Evolutionary conservation across 2,888 invertebrate species (phyloP).

Genomic region (Cephus sareptanus): DNA sequence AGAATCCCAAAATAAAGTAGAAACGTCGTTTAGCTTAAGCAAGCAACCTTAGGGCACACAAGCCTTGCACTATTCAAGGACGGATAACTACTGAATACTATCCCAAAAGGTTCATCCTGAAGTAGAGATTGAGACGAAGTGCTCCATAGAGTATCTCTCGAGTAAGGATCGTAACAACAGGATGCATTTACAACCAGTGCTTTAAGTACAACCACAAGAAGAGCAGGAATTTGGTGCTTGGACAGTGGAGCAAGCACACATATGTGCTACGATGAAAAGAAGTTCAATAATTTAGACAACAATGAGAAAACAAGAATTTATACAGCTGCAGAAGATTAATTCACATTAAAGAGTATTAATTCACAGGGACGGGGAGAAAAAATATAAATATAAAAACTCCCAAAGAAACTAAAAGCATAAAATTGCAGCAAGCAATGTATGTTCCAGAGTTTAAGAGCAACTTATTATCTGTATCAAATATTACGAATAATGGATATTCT

Average conservation of each 20-base stretch:
- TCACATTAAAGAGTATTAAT: no score
- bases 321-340: conserved; percentile 1
- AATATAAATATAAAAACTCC: background rate
- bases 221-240: conserved; percentile 15
- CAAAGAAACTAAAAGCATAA: conserved; percentile 12
- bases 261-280: conserved; percentile 10
- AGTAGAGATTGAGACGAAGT: no score
- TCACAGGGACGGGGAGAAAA: conserved; percentile 9
- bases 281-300: background rate
- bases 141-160: no score
- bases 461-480: conserved; percentile 39
- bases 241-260: conserved; percentile 21
- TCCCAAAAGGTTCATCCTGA: no score
- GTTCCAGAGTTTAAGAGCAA: conserved; percentile 43
- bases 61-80: no score
- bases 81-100: no score
- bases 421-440: conserved; percentile 36
- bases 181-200: background rate
- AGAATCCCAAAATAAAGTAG: no score
- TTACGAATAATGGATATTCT: conserved; percentile 37
- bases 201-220: background rate
- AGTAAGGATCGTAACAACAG: no score
- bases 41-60: no score
- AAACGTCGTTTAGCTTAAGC: no score
- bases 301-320: no score